phyloP scores from a whole-genome alignment of 64 coral and sea anemone species.

The Trachythela sp. region DNA sequence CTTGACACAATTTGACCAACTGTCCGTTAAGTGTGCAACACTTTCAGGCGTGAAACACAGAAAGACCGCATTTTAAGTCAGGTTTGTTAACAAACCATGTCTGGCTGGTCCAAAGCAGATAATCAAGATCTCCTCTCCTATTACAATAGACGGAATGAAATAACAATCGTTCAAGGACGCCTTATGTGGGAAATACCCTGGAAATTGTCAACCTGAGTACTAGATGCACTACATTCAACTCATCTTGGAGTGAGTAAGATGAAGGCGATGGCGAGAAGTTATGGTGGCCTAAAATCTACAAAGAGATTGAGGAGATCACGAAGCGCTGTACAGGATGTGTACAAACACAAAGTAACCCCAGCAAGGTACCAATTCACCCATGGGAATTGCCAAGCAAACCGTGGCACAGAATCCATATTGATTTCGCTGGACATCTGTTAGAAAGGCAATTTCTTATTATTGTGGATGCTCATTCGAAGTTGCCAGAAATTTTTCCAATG shows the following conservation, averaged over 20 bases:
- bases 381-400: slow-evolving; percentile 33
- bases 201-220: neutral
- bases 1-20: slow-evolving; percentile 40
- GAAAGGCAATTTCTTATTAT: slow-evolving; percentile 14
- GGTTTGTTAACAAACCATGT: neutral
- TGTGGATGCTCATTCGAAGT: neutral
- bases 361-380: slow-evolving; percentile 13
- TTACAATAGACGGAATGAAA: neutral
- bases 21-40: slow-evolving; percentile 15
- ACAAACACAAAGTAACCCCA: neutral
- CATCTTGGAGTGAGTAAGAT: neutral
- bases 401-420: slow-evolving; percentile 10
- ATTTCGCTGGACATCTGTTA: slow-evolving; percentile 3
- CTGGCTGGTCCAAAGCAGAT: slow-evolving; percentile 7
- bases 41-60: slow-evolving; percentile 45
- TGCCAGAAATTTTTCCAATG: neutral
- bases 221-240: slow-evolving; percentile 19
- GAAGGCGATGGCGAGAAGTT: slow-evolving; percentile 12
- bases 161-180: slow-evolving; percentile 29
- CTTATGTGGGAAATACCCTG: slow-evolving; percentile 29
- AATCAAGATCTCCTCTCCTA: neutral
- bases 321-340: neutral
- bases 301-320: neutral
- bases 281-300: slow-evolving; percentile 35
- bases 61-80: slow-evolving; percentile 39